Percentiles rank a stretch among this genome's conserved stretches.
Evolutionary conservation across 2,113 vertebrate genomes (phyloP).

Genomic region (Crocuta crocuta): DNA sequence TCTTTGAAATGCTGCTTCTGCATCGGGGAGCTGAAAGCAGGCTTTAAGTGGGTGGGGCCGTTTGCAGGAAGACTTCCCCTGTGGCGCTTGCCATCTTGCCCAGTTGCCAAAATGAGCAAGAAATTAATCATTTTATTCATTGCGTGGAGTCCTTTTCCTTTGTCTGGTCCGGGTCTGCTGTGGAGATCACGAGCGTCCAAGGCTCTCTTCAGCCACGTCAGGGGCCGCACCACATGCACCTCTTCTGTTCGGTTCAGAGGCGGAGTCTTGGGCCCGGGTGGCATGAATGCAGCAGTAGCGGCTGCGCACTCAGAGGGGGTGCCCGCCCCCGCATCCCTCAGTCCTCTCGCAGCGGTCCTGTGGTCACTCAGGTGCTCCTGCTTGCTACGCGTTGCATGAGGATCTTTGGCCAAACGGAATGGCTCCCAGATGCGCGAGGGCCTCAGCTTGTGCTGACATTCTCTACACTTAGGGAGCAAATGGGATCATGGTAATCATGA

Average conservation of each 20-base stretch:
- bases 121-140: too few relatives aligned
- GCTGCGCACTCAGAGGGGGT: not conserved
- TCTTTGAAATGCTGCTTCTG: not conserved
- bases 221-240: too few relatives aligned
- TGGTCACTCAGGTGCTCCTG: not conserved
- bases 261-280: not conserved
- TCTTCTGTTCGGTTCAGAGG: not conserved
- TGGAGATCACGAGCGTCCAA: too few relatives aligned
- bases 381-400: not conserved
- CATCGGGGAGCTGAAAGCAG: not conserved
- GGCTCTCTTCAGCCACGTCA: not conserved
- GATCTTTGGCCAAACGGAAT: not conserved
- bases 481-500: too few relatives aligned
- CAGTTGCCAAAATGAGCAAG: not conserved
- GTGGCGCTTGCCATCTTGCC: not conserved
- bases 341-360: not conserved
- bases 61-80: not conserved
- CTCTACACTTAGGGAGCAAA: not conserved
- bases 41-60: too few relatives aligned
- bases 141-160: not conserved
- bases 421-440: not conserved
- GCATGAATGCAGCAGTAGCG: not conserved
- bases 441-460: not conserved
- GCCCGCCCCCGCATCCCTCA: not conserved
- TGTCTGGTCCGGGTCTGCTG: not conserved